Base-by-base conservation (phyloP, 1,140 invertebrate genomes). In the Euwallacea similis region DNA sequence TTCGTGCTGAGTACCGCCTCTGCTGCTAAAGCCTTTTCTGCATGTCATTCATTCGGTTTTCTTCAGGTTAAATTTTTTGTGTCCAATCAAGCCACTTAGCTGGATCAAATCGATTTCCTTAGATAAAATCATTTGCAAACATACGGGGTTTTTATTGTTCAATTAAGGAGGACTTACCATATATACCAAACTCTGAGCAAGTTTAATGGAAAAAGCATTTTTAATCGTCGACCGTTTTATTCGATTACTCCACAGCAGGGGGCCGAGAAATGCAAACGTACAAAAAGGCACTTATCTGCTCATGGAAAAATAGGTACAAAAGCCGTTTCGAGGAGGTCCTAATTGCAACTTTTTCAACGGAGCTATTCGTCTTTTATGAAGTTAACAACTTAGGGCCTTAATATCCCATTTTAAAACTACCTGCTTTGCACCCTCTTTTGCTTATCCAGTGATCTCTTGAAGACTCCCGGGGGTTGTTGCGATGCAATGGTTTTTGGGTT, bases 371-470 rank as follows among this genome's bases (percentile, higher is more conserved):
- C 70, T 71, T 66, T 66, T 60, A 58, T 21, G 42, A 64, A 70
- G 68, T 70, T 70, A 70, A 70, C 60, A 70, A 62, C 61, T 64
- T 63, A 70, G 61, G 61, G 53, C 68, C 68, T 64, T 70, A 70
- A 70, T 71, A 71, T 66, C 63, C 21, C 70, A 71, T 71, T 71
- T 71, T 60, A 71, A 71, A 71, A 66, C 64, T 66, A 66, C 70
- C 64, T 66, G 70, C 70, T 71, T 66, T 42, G 70, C 70, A 59
- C 70, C 56, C 70, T 60, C 70, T 50, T 66, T 64, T 56, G 56
- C 70, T 66, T 71, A 71, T 71, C 70, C 63, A 42, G 8, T 59
- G 53, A 64, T 65, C 62, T 71, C 21, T 33, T 65, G 61, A 66
- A 64, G 33, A 65, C 67, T 55, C 62, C 61, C 53, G 42, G 53